These are phyloP conservation scores for Ctenosaura bakeri DNA, from an alignment of 2,797 vertebrate species.

Conservation along the genomic window DNA sequence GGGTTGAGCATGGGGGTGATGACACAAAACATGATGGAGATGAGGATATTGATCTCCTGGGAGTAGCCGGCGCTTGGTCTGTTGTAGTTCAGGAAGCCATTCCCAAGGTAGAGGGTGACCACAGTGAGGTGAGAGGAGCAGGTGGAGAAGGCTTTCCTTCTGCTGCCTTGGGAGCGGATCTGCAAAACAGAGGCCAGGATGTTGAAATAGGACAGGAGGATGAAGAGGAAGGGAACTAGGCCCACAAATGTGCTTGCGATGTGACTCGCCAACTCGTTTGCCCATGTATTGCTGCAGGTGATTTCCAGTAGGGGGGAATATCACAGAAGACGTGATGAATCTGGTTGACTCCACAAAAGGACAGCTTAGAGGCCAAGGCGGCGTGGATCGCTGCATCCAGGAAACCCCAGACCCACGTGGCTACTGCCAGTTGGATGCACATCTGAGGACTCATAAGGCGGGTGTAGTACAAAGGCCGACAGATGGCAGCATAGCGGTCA, in stretches of 20 bases:
- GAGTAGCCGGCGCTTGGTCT: conserved; percentile 35
- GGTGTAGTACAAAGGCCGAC: background rate
- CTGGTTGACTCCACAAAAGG: too few relatives aligned
- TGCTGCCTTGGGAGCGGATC: conserved; percentile 12
- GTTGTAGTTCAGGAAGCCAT: conserved; percentile 72
- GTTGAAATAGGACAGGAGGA: conserved; percentile 60
- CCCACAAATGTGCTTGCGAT: too few relatives aligned
- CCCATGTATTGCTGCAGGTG: too few relatives aligned
- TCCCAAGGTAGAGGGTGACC: conserved; percentile 60
- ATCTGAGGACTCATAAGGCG: accelerated
- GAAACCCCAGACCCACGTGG: too few relatives aligned
- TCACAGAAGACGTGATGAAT: too few relatives aligned
- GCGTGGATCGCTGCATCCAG: too few relatives aligned
- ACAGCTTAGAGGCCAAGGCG: too few relatives aligned
- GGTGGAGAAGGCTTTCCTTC: conserved; percentile 68
- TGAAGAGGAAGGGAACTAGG: too few relatives aligned
- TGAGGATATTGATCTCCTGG: accelerated
- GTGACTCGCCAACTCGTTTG: too few relatives aligned
- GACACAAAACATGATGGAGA: too few relatives aligned
- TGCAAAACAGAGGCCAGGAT: conserved; percentile 57
- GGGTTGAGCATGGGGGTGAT: too few relatives aligned
- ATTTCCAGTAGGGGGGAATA: too few relatives aligned
- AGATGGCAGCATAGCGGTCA: background rate
- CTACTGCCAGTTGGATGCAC: accelerated
- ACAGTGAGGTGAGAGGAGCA: conserved; percentile 68